Percentiles rank a stretch among this genome's conserved stretches.
phyloP scores from a whole-genome alignment of 2,797 vertebrate genomes.

The Myotis pilosus region DNA sequence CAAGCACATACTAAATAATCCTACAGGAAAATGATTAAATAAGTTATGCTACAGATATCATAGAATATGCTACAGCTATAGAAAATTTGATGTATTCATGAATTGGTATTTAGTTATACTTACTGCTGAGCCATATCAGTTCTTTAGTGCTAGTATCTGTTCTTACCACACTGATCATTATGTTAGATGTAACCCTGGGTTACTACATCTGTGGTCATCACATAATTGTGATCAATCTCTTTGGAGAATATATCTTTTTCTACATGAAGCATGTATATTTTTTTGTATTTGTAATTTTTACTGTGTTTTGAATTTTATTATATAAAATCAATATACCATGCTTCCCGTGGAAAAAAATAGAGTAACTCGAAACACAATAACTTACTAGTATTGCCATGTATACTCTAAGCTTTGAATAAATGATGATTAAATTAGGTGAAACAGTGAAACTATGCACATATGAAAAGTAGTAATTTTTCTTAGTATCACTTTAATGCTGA shows the following conservation, averaged over 20 bases:
- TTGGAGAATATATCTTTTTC: background rate
- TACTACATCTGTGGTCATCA: too few relatives aligned
- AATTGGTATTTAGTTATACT: background rate
- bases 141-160: background rate
- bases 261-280: background rate
- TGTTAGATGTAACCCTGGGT: background rate
- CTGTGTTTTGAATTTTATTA: background rate
- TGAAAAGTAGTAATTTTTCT: background rate
- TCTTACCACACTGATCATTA: background rate
- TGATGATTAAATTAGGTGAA: background rate
- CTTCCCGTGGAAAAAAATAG: background rate
- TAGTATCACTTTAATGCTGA: background rate
- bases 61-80: background rate
- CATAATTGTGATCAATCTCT: background rate
- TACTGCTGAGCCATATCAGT: background rate
- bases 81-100: background rate
- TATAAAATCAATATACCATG: background rate
- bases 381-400: background rate
- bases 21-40: background rate
- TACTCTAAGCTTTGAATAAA: background rate
- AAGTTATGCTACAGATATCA: background rate
- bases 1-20: background rate
- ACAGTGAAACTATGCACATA: background rate
- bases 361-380: background rate
- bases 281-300: background rate